These are phyloP conservation scores for Hippotragus niger DNA, from an alignment of 2,113 vertebrate species.

Conservation along the genomic window DNA sequence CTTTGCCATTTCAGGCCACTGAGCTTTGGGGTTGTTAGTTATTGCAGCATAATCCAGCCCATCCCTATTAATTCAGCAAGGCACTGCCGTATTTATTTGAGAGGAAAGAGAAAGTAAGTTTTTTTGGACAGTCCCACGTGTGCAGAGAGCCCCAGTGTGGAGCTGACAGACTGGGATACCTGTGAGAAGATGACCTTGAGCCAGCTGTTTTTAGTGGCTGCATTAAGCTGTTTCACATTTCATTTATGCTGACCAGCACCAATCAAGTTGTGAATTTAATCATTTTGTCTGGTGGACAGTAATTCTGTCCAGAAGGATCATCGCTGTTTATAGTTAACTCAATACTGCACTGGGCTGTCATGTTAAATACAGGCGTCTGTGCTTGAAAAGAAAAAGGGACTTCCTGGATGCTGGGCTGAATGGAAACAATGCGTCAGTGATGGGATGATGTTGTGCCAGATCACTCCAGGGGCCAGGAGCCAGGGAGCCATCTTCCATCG, in stretches of 20 bases:
- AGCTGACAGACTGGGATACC: no score
- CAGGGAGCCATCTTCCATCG: not conserved
- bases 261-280: slow-evolving; percentile 11
- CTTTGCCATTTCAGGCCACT: not conserved
- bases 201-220: not conserved
- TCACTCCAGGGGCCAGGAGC: not conserved
- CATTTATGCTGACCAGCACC: slow-evolving; percentile 36
- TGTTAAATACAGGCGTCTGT: not conserved
- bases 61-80: not conserved
- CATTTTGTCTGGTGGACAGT: not conserved
- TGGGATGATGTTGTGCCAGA: not conserved
- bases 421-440: not conserved
- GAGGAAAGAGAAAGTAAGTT: not conserved
- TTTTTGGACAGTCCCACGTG: not conserved
- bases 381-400: slow-evolving; percentile 22
- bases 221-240: slow-evolving; percentile 15
- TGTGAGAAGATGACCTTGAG: not conserved
- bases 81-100: not conserved
- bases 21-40: not conserved
- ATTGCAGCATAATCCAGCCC: not conserved
- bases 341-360: not conserved
- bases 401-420: not conserved
- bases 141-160: not conserved
- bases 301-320: slow-evolving; percentile 42
- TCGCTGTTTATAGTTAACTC: slow-evolving; percentile 13